phyloP scores from a whole-genome alignment of 2,888 invertebrate genomes.

The Blastobasis lacticolella region DNA sequence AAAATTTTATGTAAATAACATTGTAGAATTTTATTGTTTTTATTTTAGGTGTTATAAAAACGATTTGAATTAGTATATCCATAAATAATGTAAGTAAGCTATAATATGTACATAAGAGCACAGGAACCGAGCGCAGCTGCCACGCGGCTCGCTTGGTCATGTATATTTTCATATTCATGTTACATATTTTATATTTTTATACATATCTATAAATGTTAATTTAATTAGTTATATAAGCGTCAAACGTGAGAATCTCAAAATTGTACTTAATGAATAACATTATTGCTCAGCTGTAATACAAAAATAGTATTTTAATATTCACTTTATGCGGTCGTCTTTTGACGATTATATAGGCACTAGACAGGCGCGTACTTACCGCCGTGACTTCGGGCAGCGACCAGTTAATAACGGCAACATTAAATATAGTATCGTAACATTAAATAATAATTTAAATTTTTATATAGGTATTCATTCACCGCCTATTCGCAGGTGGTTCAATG shows the following conservation, averaged over 20 bases:
- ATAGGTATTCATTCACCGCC: too few species aligned
- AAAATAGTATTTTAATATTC: too few species aligned
- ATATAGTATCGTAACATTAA: too few species aligned
- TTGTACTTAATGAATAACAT: constrained; percentile 35
- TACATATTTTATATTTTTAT: constrained; percentile 10
- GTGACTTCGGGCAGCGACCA: too few species aligned
- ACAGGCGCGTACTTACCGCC: too few species aligned
- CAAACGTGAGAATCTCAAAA: constrained; percentile 41
- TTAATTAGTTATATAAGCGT: constrained; percentile 4
- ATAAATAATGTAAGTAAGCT: constrained; percentile 8
- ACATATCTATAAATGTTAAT: not conserved
- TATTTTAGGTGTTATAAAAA: constrained; percentile 5
- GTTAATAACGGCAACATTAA: too few species aligned
- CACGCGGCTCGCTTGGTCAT: constrained; percentile 18
- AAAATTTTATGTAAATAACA: constrained; percentile 23
- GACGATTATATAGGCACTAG: too few species aligned
- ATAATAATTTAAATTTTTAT: too few species aligned
- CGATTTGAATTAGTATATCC: constrained; percentile 14
- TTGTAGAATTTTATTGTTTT: constrained; percentile 19
- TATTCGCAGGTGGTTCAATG: too few species aligned
- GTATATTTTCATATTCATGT: constrained; percentile 24
- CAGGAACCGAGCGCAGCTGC: too few species aligned
- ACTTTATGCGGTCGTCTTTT: too few species aligned
- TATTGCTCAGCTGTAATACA: too few species aligned
- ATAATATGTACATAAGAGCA: constrained; percentile 20